phyloP scores from a whole-genome alignment of 2,888 invertebrate genomes.

The Ametastegia equiseti region DNA sequence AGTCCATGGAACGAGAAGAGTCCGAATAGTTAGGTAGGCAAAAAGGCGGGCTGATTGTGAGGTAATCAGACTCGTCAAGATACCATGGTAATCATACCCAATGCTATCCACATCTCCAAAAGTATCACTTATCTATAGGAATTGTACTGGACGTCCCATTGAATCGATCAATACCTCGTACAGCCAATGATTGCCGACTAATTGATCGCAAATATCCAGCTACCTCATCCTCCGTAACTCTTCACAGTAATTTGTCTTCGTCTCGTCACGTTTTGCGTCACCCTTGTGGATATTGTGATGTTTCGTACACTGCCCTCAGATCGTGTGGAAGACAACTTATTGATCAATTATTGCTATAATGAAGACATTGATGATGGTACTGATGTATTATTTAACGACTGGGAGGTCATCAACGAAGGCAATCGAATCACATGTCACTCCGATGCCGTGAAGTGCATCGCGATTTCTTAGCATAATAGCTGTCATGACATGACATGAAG shows the following conservation, averaged over 20 bases:
- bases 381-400: too few species aligned
- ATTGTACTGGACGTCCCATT: neutral
- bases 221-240: neutral
- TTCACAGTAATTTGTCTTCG: neutral
- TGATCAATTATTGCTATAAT: too few species aligned
- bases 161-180: neutral
- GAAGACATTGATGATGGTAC: too few species aligned
- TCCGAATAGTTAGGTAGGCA: neutral
- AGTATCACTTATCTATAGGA: neutral
- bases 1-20: neutral
- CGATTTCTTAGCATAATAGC: too few species aligned
- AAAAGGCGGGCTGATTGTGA: neutral
- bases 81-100: neutral
- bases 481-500: too few species aligned
- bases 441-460: too few species aligned
- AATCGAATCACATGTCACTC: too few species aligned
- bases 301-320: too few species aligned
- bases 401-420: too few species aligned
- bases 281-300: too few species aligned
- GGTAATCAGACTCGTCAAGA: neutral
- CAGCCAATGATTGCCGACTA: slow-evolving; percentile 4
- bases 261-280: neutral
- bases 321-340: too few species aligned
- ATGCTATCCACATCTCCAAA: neutral
- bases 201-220: neutral